phyloP scores from a whole-genome alignment of 1,140 invertebrate species.

The Parapsyche elsis region DNA sequence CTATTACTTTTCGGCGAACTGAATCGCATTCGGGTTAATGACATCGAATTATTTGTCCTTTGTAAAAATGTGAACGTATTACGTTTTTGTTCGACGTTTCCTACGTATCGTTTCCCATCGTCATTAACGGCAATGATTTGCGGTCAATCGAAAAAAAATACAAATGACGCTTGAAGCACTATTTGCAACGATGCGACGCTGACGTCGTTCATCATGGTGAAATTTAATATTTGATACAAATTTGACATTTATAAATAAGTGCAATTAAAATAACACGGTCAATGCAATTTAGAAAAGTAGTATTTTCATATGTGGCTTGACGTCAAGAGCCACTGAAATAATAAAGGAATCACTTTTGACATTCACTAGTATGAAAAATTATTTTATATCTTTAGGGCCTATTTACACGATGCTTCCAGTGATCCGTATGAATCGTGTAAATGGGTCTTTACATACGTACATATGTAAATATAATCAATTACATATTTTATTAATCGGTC shows the following conservation, averaged over 20 bases:
- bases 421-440: background rate
- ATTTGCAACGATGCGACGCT: background rate
- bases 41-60: background rate
- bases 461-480: background rate
- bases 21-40: background rate
- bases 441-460: background rate
- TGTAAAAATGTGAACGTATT: background rate
- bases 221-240: background rate
- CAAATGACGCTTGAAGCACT: background rate
- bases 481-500: background rate
- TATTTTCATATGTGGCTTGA: too few species aligned
- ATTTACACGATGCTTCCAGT: background rate
- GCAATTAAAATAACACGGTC: background rate
- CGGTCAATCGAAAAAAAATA: background rate
- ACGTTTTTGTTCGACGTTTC: background rate
- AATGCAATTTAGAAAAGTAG: too few species aligned
- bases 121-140: background rate
- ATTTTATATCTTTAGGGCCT: too few species aligned
- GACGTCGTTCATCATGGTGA: background rate
- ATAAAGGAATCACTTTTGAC: too few species aligned
- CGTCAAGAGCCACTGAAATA: too few species aligned
- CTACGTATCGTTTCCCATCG: background rate
- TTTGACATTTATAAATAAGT: background rate
- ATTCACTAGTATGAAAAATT: too few species aligned
- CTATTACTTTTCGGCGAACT: background rate